Evolutionary conservation across 2,888 invertebrate genomes (phyloP).

Genomic region (Sepioteuthis lessoniana): DNA sequence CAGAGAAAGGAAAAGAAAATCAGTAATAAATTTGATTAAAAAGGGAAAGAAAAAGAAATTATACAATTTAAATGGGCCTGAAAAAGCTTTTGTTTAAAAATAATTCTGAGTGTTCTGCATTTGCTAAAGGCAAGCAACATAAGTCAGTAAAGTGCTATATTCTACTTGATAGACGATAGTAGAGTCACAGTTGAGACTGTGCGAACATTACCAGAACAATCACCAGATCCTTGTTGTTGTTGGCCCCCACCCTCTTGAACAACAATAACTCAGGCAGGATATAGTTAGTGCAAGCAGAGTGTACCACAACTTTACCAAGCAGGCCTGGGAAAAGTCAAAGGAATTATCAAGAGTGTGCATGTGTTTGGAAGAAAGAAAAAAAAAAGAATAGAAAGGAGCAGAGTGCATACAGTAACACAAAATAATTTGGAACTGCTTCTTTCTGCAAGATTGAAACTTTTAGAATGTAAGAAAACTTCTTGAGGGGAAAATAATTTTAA

Average conservation of each 20-base stretch:
- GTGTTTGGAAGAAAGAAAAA: background rate
- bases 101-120: constrained; percentile 49
- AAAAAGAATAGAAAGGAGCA: background rate
- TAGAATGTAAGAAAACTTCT: background rate
- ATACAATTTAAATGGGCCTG: constrained; percentile 42
- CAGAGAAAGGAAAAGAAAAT: constrained; percentile 14
- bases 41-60: background rate
- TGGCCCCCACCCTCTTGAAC: constrained; percentile 37
- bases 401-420: background rate
- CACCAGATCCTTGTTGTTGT: constrained; percentile 26
- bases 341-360: background rate
- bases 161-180: constrained; percentile 20
- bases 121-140: constrained; percentile 48
- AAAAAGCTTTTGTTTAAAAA: background rate
- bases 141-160: constrained; percentile 44
- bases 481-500: too few relatives aligned
- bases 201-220: background rate
- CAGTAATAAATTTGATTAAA: background rate
- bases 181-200: background rate
- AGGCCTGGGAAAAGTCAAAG: background rate
- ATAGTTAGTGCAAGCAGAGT: background rate
- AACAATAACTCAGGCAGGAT: constrained; percentile 33
- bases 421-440: background rate
- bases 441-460: background rate
- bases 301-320: constrained; percentile 11